Evolutionary conservation across 2,797 vertebrate genomes (phyloP), one percentile per base, ranked within the genome.

Genomic region (Pempheris klunzingeri): DNA sequence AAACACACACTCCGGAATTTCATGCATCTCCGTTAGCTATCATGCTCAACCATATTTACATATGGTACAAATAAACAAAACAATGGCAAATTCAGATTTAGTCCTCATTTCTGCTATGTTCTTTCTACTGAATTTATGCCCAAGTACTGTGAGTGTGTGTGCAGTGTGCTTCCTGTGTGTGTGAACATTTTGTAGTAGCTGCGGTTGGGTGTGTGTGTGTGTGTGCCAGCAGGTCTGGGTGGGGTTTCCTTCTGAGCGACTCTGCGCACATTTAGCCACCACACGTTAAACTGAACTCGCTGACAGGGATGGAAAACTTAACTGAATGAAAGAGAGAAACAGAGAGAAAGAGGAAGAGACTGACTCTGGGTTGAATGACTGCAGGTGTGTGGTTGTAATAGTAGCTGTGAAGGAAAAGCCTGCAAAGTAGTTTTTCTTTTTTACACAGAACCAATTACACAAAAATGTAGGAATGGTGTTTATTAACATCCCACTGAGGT

Each of bases 231-330:
- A 79, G 76, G 66, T 77, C 62, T 80, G 83, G 88, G 87, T 88
- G 83, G 80, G 74, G 83, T 82, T 90, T 90, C 85, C 82, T 85
- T 71, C 24, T 4, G 20, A 54, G 61, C n/a, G 83, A 59, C 80
- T 70, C 62, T 67, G 63, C 73, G 77, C 73, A 71, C 78, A 59
- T 68, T 76, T 18, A 58, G 3, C 9, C 67, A 78, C 78, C 57
- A 50, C 80, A 78, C 64, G 61, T 28, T 55, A 36, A 72, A 83
- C 20, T 22, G 14, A 80, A 86, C 43, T 6, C 22, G 90, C 88
- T 90, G 86, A 89, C 82, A 80, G 44, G 28, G 71, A 67, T 34
- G 79, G 88, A 91, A 91, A 32, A 90, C 70, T 50, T 0, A 60
- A 79, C 32, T 49, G 39, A 72, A 66, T 5, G 71, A 52, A 52